Base-by-base conservation (phyloP, 2,888 invertebrate species). In the Drosophila yooni region DNA sequence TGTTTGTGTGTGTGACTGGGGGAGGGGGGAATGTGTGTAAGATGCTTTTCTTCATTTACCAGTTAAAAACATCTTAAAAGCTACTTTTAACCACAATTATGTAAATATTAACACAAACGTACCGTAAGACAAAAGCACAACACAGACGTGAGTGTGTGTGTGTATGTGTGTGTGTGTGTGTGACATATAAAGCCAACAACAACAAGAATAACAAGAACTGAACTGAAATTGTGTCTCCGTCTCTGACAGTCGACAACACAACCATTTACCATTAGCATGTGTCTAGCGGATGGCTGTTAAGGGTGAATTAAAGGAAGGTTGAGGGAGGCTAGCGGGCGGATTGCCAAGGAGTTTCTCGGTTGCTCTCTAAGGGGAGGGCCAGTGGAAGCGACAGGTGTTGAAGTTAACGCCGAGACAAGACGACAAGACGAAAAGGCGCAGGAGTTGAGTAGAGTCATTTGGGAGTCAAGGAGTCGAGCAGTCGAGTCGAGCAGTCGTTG, bases 41-140 rank as follows among this genome's bases (percentile, higher is more conserved):
- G 77, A 68, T 58, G 54, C 60, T 66, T 46, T 67, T 79, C 70
- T 66, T 63, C 78, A 83, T 73, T 74, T 88, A 71, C 56, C 87
- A 80, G 88, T 83, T 89, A 85, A 90, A 88, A 86, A 90, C 89
- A 90, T 87, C 90, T 88, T 88, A 88, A 90, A 89, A 88, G 87
- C 90, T 87, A 90, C 90, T 88, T 81, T 87, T 79, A 88, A 82
- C 87, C 87, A 81, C 87, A 88, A 90, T 88, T 88, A 90, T 88
- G 88, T 79, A 89, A 88, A 88, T 90, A 86, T 90, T 87, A 88
- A 89, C 78, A 87, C 88, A 84, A 87, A 88, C 66, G 69, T 54
- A 81, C 73, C 71, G 51, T 64, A 74, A 78, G 83, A 88, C 76
- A 89, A 82, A 72, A 58, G 72, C 73, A 76, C 68, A 82, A 62